Evolutionary conservation across 1,140 invertebrate genomes (phyloP), one percentile per base, ranked within the genome.

Genomic region (Aphelinus atriplicis): DNA sequence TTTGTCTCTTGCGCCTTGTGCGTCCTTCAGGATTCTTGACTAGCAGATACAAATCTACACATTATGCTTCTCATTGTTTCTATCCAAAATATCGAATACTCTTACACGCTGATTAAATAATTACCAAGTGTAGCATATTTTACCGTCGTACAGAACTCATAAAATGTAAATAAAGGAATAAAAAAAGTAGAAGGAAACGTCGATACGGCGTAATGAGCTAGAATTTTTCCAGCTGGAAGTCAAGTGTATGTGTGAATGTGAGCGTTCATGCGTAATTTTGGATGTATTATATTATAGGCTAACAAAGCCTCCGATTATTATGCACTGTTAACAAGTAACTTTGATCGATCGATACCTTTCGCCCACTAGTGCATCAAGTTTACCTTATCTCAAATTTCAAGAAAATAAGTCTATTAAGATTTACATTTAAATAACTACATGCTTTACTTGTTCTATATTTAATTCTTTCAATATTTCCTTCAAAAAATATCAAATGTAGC

Each of bases 21-120:
- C 81, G 78, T 85, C 80, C 78, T 80, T 82, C 76, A 78, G 80
- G 82, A 80, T 73, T 71, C 77, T 75, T 86, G 84, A 86, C 85
- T 86, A 86, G 85, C 84, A 84, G 82, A 81, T 80, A 79, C 75
- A 75, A 78, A 78, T 80, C 78, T 77, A 79, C 48, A 69, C 57
- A 67, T 75, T 68, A 74, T 73, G 73, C 55, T 60, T 75, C 53
- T 71, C 51, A 61, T 71, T 71, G n/a, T 26, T 57, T n/a, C 58
- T 57, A 43, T 58, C 4, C 10, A 69, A 69, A 69, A 65, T 55
- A 70, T 60, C 26, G 10, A 74, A 9, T 45, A 50, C 10, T 63
- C 48, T 10, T 48, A 48, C 3, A 65, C 57, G 42, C 6, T 26
- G 48, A 45, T 53, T 63, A 72, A 73, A 26, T 2, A 68, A 68